These are phyloP conservation scores for Paramormyrops hopkinsi DNA, from an alignment of 2,797 vertebrate genomes.

Conservation along the genomic window DNA sequence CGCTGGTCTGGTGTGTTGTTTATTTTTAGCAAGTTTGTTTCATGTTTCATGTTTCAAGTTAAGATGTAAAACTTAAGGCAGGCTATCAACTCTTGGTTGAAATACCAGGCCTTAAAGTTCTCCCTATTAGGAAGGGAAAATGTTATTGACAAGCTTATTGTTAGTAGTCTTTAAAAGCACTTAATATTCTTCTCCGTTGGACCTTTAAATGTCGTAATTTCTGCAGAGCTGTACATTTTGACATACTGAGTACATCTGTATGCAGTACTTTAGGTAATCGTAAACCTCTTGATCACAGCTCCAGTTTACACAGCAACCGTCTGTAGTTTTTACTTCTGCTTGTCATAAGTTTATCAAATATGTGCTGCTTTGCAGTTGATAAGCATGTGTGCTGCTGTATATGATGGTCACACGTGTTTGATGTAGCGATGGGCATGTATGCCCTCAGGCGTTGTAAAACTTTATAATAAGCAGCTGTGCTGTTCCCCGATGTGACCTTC, in stretches of 20 bases:
- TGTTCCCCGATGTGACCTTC: background rate
- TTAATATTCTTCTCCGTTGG: background rate
- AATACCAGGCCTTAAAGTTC: constrained; percentile 26
- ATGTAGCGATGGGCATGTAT: background rate
- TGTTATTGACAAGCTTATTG: background rate
- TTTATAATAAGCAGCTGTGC: background rate
- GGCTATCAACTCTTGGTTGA: constrained; percentile 33
- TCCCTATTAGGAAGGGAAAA: background rate
- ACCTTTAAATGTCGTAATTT: background rate
- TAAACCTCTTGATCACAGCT: background rate
- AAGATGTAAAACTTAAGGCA: background rate
- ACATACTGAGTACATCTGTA: background rate
- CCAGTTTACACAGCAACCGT: background rate
- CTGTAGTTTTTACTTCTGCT: background rate
- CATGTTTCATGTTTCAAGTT: constrained; percentile 11
- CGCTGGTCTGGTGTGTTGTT: background rate
- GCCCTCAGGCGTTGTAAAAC: background rate
- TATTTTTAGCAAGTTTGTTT: constrained; percentile 9
- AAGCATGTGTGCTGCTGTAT: background rate
- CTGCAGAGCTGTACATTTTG: background rate
- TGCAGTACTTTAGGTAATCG: background rate
- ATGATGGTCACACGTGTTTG: background rate
- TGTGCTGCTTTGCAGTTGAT: background rate
- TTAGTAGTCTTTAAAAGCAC: background rate
- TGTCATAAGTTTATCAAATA: background rate